Conservation (phyloP, 2,797 vertebrate species). For the Sebastes matsubarae region DNA sequence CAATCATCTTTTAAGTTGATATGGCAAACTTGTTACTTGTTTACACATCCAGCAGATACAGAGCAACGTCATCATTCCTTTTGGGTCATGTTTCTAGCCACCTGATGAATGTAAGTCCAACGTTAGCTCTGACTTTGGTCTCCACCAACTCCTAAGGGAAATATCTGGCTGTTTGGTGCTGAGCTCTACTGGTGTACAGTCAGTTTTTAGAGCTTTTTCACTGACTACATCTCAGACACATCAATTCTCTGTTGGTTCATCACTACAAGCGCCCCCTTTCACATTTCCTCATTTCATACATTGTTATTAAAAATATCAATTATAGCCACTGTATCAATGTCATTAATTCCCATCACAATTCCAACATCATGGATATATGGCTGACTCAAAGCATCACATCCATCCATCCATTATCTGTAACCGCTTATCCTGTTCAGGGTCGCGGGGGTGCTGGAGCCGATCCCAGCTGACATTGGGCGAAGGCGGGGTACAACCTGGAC, state of each 20-base stretch:
- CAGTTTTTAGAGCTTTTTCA: background rate
- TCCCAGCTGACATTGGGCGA: too few species aligned
- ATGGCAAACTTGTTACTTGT: background rate
- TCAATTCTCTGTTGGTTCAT: background rate
- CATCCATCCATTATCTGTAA: too few species aligned
- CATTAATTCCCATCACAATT: background rate
- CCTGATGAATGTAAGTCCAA: background rate
- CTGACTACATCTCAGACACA: background rate
- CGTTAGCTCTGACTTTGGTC: too few species aligned
- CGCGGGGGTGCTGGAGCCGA: too few species aligned
- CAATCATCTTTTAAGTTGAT: background rate
- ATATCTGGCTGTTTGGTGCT: background rate
- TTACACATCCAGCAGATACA: too few species aligned
- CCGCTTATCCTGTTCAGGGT: too few species aligned
- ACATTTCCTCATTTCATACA: background rate
- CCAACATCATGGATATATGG: background rate
- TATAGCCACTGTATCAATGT: background rate
- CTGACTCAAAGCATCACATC: background rate
- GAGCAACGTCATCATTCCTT: too few species aligned
- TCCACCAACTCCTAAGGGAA: too few species aligned
- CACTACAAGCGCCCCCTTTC: too few species aligned
- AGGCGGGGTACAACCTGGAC: too few species aligned
- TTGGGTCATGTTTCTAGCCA: too few species aligned
- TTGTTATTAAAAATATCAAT: background rate
- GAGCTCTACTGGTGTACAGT: background rate